These are phyloP conservation scores for Chaenocephalus aceratus DNA, from an alignment of 2,113 vertebrate species.

Conservation along the genomic window DNA sequence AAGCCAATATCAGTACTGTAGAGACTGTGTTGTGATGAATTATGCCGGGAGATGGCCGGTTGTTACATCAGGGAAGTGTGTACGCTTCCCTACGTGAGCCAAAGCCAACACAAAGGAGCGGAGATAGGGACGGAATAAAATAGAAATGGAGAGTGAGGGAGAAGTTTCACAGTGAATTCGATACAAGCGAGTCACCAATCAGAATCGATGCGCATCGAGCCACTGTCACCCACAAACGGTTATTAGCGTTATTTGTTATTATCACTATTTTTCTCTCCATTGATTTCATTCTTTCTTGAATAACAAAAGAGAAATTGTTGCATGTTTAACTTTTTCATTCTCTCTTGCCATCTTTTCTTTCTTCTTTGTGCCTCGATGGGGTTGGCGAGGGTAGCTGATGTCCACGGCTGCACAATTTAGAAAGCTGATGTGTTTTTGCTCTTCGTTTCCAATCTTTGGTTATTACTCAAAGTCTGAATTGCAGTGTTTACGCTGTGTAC, in stretches of 20 bases:
- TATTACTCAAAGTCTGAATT: constrained; percentile 19
- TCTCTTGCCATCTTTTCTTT: constrained; percentile 10
- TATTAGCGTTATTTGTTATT: constrained; percentile 79
- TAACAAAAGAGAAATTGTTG: constrained; percentile 65
- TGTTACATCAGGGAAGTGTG: constrained; percentile 51
- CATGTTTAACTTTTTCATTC: constrained; percentile 13
- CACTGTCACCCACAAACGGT: constrained; percentile 63
- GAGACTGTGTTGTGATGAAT: constrained; percentile 55
- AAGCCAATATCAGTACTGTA: constrained; percentile 50
- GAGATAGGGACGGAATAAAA: constrained; percentile 43
- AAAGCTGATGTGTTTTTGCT: constrained; percentile 9
- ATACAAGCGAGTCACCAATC: constrained; percentile 73
- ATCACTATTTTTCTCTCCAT: constrained; percentile 72
- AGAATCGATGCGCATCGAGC: constrained; percentile 71
- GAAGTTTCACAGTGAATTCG: constrained; percentile 63
- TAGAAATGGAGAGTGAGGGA: constrained; percentile 45
- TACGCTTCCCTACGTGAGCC: constrained; percentile 28
- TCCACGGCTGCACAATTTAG: background rate
- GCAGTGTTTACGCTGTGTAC: constrained; percentile 16
- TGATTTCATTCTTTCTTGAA: constrained; percentile 57
- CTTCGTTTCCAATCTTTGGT: background rate
- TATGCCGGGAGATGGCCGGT: constrained; percentile 41
- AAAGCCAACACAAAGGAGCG: constrained; percentile 63
- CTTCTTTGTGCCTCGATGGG: constrained; percentile 1
- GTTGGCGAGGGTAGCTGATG: background rate